These are phyloP conservation scores for Muraenolepis orangiensis DNA, from an alignment of 2,797 vertebrate species.

Conservation along the genomic window DNA sequence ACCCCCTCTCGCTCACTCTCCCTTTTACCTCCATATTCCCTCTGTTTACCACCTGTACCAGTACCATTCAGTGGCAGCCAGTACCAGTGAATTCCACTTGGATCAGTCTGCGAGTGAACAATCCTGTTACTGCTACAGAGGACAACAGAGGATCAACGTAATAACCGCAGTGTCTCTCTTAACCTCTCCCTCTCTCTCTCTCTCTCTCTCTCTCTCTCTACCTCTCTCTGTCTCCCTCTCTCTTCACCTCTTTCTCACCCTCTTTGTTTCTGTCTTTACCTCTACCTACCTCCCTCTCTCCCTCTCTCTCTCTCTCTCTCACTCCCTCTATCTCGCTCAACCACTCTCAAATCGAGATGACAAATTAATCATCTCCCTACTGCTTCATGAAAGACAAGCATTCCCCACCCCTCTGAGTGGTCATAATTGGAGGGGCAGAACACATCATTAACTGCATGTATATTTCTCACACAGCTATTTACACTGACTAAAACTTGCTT, in stretches of 20 bases:
- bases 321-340: background rate
- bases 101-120: conserved; percentile 58
- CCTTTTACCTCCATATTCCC: background rate
- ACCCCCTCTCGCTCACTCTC: background rate
- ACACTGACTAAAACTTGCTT: too few species aligned
- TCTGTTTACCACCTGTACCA: background rate
- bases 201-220: conserved; percentile 11
- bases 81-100: conserved; percentile 60
- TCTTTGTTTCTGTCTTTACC: background rate
- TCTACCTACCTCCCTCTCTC: background rate
- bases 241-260: background rate
- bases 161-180: background rate
- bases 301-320: background rate
- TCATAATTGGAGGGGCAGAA: conserved; percentile 53
- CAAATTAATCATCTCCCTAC: conserved; percentile 71
- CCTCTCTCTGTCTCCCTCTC: too few species aligned
- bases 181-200: background rate
- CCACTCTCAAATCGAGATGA: conserved; percentile 33
- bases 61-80: conserved; percentile 10
- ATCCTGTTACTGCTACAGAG: conserved; percentile 56
- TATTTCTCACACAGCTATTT: too few species aligned
- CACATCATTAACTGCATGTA: background rate
- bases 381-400: conserved; percentile 51
- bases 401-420: conserved; percentile 16
- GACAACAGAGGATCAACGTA: background rate